Evolutionary conservation across 2,113 vertebrate species (phyloP).

Genomic region (Pandion haliaetus): DNA sequence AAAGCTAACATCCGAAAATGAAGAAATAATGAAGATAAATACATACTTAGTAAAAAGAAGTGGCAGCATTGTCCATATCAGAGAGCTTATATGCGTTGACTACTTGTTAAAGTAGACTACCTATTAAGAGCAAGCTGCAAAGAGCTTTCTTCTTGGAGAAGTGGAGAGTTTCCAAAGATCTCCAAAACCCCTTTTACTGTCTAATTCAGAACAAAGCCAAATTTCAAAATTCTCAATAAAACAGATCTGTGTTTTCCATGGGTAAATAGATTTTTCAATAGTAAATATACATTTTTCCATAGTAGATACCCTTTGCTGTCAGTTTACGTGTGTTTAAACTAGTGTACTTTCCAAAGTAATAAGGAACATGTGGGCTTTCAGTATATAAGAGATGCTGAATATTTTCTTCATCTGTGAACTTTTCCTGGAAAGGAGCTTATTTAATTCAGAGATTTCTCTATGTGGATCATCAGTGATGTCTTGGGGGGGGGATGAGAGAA

Average conservation of each 20-base stretch:
- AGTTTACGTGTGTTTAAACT: background rate
- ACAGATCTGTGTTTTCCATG: background rate
- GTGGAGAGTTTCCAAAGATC: background rate
- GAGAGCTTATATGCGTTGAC: background rate
- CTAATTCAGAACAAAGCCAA: background rate
- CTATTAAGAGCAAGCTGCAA: background rate
- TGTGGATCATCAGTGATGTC: conserved; percentile 11
- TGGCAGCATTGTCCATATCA: background rate
- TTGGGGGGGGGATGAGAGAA: background rate
- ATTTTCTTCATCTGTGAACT: background rate
- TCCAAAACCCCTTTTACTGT: background rate
- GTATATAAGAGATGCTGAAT: background rate
- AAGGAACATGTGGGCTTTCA: background rate
- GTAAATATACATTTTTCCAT: background rate
- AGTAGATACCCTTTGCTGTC: background rate
- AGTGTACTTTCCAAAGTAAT: background rate
- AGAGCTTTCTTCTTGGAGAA: background rate
- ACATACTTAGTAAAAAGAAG: background rate
- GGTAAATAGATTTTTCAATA: background rate
- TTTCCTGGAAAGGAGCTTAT: background rate
- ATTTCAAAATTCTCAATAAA: background rate
- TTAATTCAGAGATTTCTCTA: background rate
- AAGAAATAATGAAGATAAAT: background rate
- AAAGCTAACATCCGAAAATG: background rate
- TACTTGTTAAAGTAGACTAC: background rate